Evolutionary conservation across 2,797 vertebrate species (phyloP).

Genomic region (Molossus molossus): DNA sequence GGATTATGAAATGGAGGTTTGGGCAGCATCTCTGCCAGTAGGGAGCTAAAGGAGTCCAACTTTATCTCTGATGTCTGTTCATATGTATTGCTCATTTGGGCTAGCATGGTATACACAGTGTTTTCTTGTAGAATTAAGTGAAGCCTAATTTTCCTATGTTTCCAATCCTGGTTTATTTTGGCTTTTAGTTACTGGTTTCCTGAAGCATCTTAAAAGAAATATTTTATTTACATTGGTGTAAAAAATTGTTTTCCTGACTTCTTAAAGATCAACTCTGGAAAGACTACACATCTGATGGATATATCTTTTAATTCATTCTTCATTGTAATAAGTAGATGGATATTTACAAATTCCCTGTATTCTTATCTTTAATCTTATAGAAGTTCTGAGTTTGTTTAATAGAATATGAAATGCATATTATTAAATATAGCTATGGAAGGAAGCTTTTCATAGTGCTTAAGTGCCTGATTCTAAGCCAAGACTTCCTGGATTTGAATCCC

Average conservation of each 20-base stretch:
- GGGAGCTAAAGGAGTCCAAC: not conserved
- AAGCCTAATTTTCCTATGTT: constrained; percentile 58
- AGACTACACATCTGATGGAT: not conserved
- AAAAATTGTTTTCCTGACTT: not conserved
- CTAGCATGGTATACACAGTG: not conserved
- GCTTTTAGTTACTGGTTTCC: constrained; percentile 61
- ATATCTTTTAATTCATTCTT: constrained; percentile 52
- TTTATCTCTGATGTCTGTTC: not conserved
- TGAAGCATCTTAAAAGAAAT: constrained; percentile 45
- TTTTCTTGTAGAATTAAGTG: constrained; percentile 61
- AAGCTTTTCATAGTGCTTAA: constrained; percentile 11
- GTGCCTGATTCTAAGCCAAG: not conserved
- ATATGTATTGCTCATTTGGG: not conserved
- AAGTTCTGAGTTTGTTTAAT: not conserved
- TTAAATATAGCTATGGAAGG: not conserved
- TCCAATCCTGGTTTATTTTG: constrained; percentile 36
- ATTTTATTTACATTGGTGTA: constrained; percentile 41
- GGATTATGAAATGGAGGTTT: constrained; percentile 37
- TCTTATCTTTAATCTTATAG: constrained; percentile 24
- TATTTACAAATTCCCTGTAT: constrained; percentile 56
- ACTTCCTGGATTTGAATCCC: not conserved
- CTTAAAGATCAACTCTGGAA: constrained; percentile 32
- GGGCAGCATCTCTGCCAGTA: not conserved
- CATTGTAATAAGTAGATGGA: constrained; percentile 46
- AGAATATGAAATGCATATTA: not conserved